A percentile compares a stretch with the other conserved stretches of the same genome.
Evolutionary conservation across 2,888 invertebrate species (phyloP).

Genomic region (Drosophila peninsularis): DNA sequence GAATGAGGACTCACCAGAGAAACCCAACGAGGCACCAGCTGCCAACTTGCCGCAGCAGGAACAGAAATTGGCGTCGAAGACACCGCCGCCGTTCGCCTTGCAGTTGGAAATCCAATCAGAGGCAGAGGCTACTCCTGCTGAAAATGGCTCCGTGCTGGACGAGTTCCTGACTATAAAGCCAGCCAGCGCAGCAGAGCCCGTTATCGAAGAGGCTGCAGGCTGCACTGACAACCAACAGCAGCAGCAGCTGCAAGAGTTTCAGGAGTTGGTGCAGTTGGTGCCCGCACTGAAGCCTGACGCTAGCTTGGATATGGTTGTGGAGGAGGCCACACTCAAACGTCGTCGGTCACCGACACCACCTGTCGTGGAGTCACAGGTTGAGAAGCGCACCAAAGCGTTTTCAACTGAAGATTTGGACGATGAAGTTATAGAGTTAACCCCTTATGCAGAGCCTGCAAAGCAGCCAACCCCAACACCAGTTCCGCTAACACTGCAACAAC

Average conservation of each 20-base stretch:
- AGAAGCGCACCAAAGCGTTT: slow-evolving; percentile 30
- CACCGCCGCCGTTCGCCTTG: slow-evolving; percentile 14
- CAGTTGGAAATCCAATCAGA: slow-evolving; percentile 16
- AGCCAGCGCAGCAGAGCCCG: slow-evolving; percentile 11
- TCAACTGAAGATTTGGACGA: slow-evolving; percentile 37
- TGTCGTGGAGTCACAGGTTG: not conserved
- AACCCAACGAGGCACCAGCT: slow-evolving; percentile 17
- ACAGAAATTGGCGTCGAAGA: slow-evolving; percentile 5
- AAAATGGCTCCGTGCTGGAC: slow-evolving; percentile 54
- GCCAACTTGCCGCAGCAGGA: not conserved
- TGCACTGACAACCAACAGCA: slow-evolving; percentile 10
- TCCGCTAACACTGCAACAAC: not conserved
- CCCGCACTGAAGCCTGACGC: slow-evolving; percentile 1
- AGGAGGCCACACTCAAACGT: slow-evolving; percentile 43
- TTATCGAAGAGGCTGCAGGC: slow-evolving; percentile 12
- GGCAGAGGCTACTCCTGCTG: slow-evolving; percentile 15
- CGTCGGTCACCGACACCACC: slow-evolving; percentile 59
- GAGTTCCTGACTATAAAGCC: slow-evolving; percentile 59
- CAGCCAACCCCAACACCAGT: not conserved
- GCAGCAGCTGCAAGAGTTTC: slow-evolving; percentile 4
- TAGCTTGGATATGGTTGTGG: slow-evolving; percentile 17
- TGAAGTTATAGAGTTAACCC: slow-evolving; percentile 45
- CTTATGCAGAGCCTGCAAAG: slow-evolving; percentile 15
- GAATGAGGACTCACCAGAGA: slow-evolving; percentile 69
- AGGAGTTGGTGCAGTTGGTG: slow-evolving; percentile 4